Base-by-base conservation (phyloP, 2,797 vertebrate genomes). In the Balearica regulorum region DNA sequence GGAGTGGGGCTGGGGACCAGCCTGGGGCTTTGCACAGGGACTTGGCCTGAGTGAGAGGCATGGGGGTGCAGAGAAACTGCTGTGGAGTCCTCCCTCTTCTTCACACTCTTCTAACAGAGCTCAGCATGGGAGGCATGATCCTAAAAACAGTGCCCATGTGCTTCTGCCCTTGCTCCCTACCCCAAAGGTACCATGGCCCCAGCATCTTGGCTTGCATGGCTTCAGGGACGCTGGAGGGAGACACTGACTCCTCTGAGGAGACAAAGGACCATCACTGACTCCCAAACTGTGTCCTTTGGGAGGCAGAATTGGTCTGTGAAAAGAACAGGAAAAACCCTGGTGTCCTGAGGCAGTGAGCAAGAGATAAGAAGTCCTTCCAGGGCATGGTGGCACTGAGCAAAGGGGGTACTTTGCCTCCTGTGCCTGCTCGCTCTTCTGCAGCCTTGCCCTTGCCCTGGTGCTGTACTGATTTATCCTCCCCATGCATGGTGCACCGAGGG, bases 381-480 rank as follows among this genome's bases (percentile, higher is more conserved):
- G 55, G 37, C 55, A 48, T 4, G 22, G 18, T 35, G 66, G 13
- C 49, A 43, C 19, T 13, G 22, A 78, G 14, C 14, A 43, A 65
- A 65, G 44, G 21, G 58, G 35, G 15, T 55, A 22, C 31, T 73
- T 61, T 3, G 1, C 13, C 33, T 62, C 26, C 26, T 48, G n/a
- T 12, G 21, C 37, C 58, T 58, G 16, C 17, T 65, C 29, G 41
- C 13, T 54, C 68, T 80, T 33, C 54, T 37, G 54, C 54, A 33
- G 19, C 46, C 49, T 76, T 62, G 39, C 37, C 51, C 44, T 61
- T 79, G 26, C 8, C 16, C 60, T 6, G 9, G 17, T 2, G 6
- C 35, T 28, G 51, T 53, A n/a, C 90, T 98, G 97, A 98, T 98
- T 98, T 98, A 97, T 98, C 84, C 87, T 61, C 81, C 71, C 18